Base-by-base conservation (phyloP, 2,888 invertebrate genomes). In the Chaetogeoica ovagalla region DNA sequence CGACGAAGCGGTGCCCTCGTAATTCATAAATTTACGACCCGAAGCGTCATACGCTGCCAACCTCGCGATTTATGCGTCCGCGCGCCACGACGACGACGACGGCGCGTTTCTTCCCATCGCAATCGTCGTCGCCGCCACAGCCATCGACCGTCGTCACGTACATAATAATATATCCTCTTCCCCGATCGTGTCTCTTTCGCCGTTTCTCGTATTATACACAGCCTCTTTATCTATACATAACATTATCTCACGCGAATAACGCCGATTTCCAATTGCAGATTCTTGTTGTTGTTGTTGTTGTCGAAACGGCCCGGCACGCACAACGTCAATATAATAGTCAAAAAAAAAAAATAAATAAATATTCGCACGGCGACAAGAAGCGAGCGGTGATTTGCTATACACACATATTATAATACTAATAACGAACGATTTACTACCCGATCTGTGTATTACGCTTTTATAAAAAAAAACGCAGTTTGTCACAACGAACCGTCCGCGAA, bases 1-100 rank as follows among this genome's bases (percentile, higher is more conserved):
- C 43, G 43, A 43, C 43, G 69, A 30, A 21, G 55, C 48, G 30
- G 75, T 79, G 79, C 79, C 79, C 79, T 79, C 79, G 79, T 79
- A 79, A 79, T 79, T 79, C 79, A 79, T 79, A 79, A 79, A 79
- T 79, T 79, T 79, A 79, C 79, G 79, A 79, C 71, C 79, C 79
- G 63, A 30, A 76, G 62, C 79, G 79, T 79, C 79, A 79, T 79
- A 79, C 79, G 79, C 79, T 79, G 79, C 79, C 79, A 71, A 79
- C 79, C 55, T 48, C 79, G 71, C 63, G 79, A 79, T 79, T 79
- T 79, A 79, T 77, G 74, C 65, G 77, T 77, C 62, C 77, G 37
- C 77, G 77, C 59, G 68, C 48, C 59, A 30, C 69, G 30, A 30
- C 30, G 30, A 21, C 69, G 48, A 30, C 76, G 60, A 55, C 62